phyloP scores from a whole-genome alignment of 1,140 invertebrate genomes.

The Frieseomelitta varia region DNA sequence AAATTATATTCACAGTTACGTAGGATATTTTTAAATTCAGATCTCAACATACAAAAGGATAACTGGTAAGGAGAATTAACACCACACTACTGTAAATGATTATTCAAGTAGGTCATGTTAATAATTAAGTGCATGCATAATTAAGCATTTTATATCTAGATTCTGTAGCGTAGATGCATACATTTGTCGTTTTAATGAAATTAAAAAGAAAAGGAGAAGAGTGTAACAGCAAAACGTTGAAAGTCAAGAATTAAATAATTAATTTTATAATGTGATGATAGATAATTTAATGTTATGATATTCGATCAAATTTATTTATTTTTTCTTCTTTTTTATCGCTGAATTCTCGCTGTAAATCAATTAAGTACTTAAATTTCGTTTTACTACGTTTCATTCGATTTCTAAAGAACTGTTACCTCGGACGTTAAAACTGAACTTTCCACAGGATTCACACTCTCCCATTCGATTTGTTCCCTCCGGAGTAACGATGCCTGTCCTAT shows the following conservation, averaged over 20 bases:
- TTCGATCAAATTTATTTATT: neutral
- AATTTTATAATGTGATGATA: neutral
- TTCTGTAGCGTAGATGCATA: neutral
- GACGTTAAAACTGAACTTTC: neutral
- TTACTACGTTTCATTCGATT: neutral
- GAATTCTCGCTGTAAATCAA: neutral
- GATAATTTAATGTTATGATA: neutral
- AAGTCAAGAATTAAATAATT: neutral
- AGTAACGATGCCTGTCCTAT: neutral
- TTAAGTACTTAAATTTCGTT: neutral
- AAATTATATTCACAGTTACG: too few species aligned
- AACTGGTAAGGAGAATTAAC: too few species aligned
- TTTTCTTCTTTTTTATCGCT: neutral
- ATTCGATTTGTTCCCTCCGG: neutral
- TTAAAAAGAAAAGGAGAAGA: too few species aligned
- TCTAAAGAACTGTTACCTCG: neutral
- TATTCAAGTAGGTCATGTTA: too few species aligned
- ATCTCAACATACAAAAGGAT: too few species aligned
- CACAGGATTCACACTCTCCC: neutral
- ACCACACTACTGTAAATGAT: too few species aligned
- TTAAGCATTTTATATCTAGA: neutral
- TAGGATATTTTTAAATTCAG: too few species aligned
- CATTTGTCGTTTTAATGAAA: neutral
- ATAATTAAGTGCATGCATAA: too few species aligned
- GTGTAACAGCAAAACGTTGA: neutral